phyloP scores from a whole-genome alignment of 2,888 invertebrate species.

The Lucinisca nassula region DNA sequence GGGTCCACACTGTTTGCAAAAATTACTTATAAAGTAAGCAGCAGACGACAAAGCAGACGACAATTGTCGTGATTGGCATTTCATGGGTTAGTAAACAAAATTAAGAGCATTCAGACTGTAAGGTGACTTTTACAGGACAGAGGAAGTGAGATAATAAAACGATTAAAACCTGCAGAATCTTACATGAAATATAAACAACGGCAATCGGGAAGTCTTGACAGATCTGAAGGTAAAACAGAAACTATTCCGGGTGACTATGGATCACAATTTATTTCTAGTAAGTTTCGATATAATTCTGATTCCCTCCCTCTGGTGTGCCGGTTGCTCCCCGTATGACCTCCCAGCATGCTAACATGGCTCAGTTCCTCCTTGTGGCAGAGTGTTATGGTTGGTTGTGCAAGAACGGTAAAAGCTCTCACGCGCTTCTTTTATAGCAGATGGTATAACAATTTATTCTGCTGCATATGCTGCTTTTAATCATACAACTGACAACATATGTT shows the following conservation, averaged over 20 bases:
- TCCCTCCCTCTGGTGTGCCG: background rate
- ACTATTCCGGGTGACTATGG: slow-evolving; percentile 69
- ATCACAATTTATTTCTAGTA: slow-evolving; percentile 72
- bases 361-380: no score
- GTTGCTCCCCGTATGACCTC: background rate
- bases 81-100: no score
- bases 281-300: slow-evolving; percentile 33
- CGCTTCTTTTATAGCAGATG: no score
- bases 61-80: no score
- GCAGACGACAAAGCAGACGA: no score
- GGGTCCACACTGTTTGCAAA: background rate
- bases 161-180: slow-evolving; percentile 74
- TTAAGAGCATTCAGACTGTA: no score
- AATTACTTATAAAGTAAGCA: no score
- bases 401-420: no score
- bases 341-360: slow-evolving; percentile 11
- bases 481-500: no score
- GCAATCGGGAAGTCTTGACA: slow-evolving; percentile 55
- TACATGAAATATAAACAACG: slow-evolving; percentile 57
- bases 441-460: no score
- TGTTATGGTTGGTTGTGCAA: no score
- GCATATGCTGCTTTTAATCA: no score
- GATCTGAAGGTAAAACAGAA: slow-evolving; percentile 68
- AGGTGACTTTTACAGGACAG: slow-evolving; percentile 41
- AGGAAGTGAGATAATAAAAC: slow-evolving; percentile 67